These are phyloP conservation scores for Lithophane ornitopus DNA, from an alignment of 2,888 invertebrate genomes.

Conservation along the genomic window DNA sequence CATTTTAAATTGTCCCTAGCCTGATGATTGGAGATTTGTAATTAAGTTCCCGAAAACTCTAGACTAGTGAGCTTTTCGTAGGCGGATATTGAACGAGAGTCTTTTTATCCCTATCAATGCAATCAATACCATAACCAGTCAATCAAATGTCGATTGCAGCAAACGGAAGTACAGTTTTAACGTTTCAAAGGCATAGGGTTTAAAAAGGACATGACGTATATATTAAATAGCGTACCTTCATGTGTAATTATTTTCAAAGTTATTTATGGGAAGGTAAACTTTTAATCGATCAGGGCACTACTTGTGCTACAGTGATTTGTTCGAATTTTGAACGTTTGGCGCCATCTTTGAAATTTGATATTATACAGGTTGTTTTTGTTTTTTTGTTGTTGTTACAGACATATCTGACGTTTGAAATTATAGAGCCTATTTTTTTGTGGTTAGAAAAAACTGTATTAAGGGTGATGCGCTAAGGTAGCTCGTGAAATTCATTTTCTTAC, in stretches of 20 bases:
- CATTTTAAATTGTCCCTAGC: constrained; percentile 34
- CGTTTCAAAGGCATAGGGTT: constrained; percentile 37
- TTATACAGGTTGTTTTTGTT: not conserved
- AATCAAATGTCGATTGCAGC: constrained; percentile 62
- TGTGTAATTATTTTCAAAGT: constrained; percentile 12
- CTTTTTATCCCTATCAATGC: constrained; percentile 60
- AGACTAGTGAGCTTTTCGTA: constrained; percentile 45
- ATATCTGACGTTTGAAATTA: not conserved
- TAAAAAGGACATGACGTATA: constrained; percentile 26
- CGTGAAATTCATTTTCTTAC: no score
- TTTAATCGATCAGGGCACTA: not conserved
- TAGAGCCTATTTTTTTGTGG: not conserved
- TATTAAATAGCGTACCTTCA: not conserved
- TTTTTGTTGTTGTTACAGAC: no score
- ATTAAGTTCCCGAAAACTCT: constrained; percentile 61
- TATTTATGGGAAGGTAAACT: not conserved
- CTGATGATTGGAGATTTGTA: constrained; percentile 50
- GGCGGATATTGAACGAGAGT: constrained; percentile 59
- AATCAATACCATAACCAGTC: constrained; percentile 61
- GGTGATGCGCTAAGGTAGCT: no score
- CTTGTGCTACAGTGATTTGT: not conserved
- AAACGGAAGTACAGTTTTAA: constrained; percentile 48
- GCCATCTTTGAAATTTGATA: constrained; percentile 10
- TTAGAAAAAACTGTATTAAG: no score
- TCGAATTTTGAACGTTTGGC: not conserved